Base-by-base conservation (phyloP, 2,113 vertebrate genomes). In the Psittacara wagleri region DNA sequence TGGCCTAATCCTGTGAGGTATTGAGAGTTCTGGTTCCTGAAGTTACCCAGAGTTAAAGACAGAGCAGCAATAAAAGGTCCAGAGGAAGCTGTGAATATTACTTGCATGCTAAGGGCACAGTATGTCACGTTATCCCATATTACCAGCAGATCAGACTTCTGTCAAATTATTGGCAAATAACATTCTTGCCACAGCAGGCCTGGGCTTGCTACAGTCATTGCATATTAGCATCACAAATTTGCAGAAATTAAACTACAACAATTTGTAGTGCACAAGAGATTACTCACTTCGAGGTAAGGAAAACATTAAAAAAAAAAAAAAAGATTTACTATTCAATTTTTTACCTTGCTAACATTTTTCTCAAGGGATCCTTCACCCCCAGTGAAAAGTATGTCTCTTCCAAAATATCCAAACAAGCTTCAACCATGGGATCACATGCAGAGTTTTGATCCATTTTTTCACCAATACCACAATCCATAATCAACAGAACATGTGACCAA, bases 331-430 rank as follows among this genome's bases (percentile, higher is more conserved):
- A 52, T 7, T 52, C 4, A 18, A 9, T 64, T 43, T 66, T 57
- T 97, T 98, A 98, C 98, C 98, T 98, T 81, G 97, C 96, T 83
- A 98, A 90, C 43, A 99, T 98, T 96, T 98, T 98, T 93, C 99
- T 98, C 81, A 99, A 97, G 13, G 99, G 99, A 96, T 99, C 99
- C 97, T 99, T 99, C 29, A 87, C 33, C 83, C 86, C 93, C 95
- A 99, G 95, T 48, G 98, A 98, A 88, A 98, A 98, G 95, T 98
- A 99, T 3, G 95, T 96, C 74, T 98, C 93, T 37, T 97, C 98
- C 94, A 99, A 94, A 49, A 98, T 94, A 95, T 98, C 97, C 61
- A 99, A 97, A 96, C 98, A 99, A 86, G 97, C 83, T 80, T 96
- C 94, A 69, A 99, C 70, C 90, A 98, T 97, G 24, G 97, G 94